Evolutionary conservation across 2,888 invertebrate genomes (phyloP), one percentile per base, ranked within the genome.

Genomic region (Trachelus stipa): DNA sequence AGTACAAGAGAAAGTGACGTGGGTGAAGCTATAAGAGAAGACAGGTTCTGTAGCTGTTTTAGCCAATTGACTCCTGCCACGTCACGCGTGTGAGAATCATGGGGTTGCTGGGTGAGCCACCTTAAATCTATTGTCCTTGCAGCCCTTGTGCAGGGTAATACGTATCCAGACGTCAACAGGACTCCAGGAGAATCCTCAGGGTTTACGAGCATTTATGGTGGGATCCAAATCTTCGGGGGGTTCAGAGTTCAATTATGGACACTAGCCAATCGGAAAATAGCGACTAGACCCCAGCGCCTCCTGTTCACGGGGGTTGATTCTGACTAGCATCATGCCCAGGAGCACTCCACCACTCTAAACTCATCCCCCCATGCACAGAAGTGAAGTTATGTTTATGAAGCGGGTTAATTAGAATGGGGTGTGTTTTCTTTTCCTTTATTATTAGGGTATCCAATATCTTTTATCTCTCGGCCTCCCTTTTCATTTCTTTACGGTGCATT

Each of bases 251-350:
- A 86, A 88, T 89, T 87, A 88, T 85, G 85, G 83, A 85, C 84
- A 84, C 86, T 86, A 83, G 86, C 86, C 88, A 89, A 87, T 88
- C 85, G 89, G 86, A 88, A 88, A 89, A 88, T 86, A 83, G 85
- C 84, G 81, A 56, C 56, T 23, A 56, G 56, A 56, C 56, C 56
- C 56, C 85, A 76, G 81, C 83, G 84, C 80, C 78, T 34, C 34
- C 56, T 68, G 73, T 31, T 34, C 31, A 73, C 31, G 40, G 12
- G 73, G 73, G 71, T 37, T 73, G 69, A 76, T 78, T 23, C 9
- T 56, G 23, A 56, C 30, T 75, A 74, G 71, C 56, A 23, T 69
- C 34, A 73, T 40, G 34, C 34, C 40, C 73, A 56, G 69, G 73
- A 74, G 40, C 69, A 77, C 76, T 75, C 80, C 74, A 35, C 76